Evolutionary conservation across 2,888 invertebrate genomes (phyloP), one percentile per base, ranked within the genome.

Genomic region (Aspidiotus destructor): DNA sequence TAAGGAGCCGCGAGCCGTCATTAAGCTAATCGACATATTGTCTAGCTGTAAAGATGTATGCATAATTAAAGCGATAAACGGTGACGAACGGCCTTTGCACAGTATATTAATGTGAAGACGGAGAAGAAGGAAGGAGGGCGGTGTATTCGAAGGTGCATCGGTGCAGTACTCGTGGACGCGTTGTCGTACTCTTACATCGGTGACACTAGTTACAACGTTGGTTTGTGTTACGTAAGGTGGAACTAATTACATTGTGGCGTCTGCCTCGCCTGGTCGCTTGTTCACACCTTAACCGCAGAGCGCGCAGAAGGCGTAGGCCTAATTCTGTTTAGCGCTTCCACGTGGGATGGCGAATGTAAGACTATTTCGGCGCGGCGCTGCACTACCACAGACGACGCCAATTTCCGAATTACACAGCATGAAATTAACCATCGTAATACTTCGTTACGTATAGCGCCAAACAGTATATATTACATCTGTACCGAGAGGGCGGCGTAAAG

Each of bases 181-280:
- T 28, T 28, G 28, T 28, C 28, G 28, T 28, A 28, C 28, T 28
- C 28, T 28, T 17, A 64, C 16, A 55, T 65, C 28, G 44, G 60
- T 57, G 58, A 65, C 60, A 65, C 58, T 42, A 64, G 65, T 65
- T 65, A 58, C 65, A 48, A 44, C 40, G 41, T 48, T 40, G 65
- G 65, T 58, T 65, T 65, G 58, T 28, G 28, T 42, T 65, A 58
- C 42, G 65, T 65, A 58, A 65, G 65, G 65, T 58, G 65, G 65
- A 65, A 65, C 65, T 65, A 65, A 65, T 65, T 65, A 65, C 65
- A 65, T 65, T 65, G 65, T 65, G 65, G 65, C 58, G 57, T 64
- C 55, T 64, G 55, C 41, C 57, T 44, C 28, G 16, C 61, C 57
- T 28, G 28, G 65, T 28, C 48, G 65, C 65, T 65, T 65, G 65